Conservation (phyloP, 1,140 invertebrate genomes). For the Leptinotarsa defecta region DNA sequence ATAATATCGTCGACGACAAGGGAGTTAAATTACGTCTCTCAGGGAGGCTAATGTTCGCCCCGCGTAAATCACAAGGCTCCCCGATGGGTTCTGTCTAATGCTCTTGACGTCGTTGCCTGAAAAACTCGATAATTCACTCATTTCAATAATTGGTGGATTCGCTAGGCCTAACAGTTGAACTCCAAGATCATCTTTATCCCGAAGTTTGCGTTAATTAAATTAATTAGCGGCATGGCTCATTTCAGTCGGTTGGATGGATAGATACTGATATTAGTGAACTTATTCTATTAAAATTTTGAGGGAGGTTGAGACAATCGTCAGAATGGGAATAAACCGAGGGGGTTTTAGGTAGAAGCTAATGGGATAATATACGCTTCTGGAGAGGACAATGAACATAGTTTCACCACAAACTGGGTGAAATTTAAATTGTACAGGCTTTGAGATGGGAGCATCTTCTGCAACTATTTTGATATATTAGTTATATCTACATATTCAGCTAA, state of each 20-base stretch:
- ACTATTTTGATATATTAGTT: too few species aligned
- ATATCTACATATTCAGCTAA: too few species aligned
- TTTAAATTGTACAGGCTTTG: too few species aligned
- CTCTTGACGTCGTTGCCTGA: neutral
- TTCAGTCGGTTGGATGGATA: neutral
- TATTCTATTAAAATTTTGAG: neutral
- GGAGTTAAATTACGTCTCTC: neutral
- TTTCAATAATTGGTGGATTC: neutral
- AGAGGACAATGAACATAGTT: too few species aligned
- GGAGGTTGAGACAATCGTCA: neutral
- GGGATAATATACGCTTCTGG: too few species aligned
- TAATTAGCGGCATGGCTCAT: neutral
- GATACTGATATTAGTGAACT: neutral
- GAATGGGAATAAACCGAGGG: too few species aligned
- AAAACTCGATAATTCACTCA: neutral
- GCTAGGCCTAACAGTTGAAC: neutral
- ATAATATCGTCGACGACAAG: neutral
- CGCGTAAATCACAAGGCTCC: neutral
- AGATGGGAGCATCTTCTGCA: too few species aligned
- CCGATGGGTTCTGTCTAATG: neutral
- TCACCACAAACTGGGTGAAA: too few species aligned
- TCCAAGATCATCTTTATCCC: neutral
- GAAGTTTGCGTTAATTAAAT: conserved; percentile 6
- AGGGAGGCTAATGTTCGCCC: neutral
- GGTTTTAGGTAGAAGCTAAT: too few species aligned